Base-by-base conservation (phyloP, 1,140 invertebrate genomes). In the Protaetia brevitarsis region DNA sequence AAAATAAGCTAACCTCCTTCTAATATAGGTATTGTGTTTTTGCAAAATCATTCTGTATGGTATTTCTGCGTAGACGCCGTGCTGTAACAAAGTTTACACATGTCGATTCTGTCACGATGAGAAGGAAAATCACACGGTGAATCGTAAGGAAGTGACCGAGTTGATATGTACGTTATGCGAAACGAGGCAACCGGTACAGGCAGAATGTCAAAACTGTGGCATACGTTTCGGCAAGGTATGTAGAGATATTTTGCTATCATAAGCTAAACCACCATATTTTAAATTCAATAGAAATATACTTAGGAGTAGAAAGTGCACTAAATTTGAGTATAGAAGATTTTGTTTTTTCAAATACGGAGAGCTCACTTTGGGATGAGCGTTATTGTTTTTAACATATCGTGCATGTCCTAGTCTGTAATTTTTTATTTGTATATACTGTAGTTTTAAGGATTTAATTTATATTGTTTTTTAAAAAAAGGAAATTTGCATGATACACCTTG, bases 61-160 rank as follows among this genome's bases (percentile, higher is more conserved):
- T 64, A 13, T 66, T 69, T 65, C 70, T 65, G 82, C 83, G 7
- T 77, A 95, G 93, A 90, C 90, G 23, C 92, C 92, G 60, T 94
- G 92, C 74, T 95, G 93, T 78, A 88, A 89, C 71, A 93, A 93
- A 78, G 84, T 92, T 1, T 95, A 95, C 78, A 89, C 89, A 65
- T 95, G 93, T 75, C 84, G 93, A 27, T 92, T 94, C 75, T 95
- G 93, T 74, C 93, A 95, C 74, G 92, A 95, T 80, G 91, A 94
- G 69, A 88, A 89, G 58, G 92, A 95, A 73, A 81, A 87, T 45
- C 93, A 95, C 76, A 86, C 88, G 21, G 86, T 95, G 37, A 89
- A 93, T 78, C 82, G 93, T 56, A 91, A 91, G 74, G 87, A 88
- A 62, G 89, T 95, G 0, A 88, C 87, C 0, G 88, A 93, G 78